Base-by-base conservation (phyloP, 2,113 vertebrate genomes). In the Chaenocephalus aceratus region DNA sequence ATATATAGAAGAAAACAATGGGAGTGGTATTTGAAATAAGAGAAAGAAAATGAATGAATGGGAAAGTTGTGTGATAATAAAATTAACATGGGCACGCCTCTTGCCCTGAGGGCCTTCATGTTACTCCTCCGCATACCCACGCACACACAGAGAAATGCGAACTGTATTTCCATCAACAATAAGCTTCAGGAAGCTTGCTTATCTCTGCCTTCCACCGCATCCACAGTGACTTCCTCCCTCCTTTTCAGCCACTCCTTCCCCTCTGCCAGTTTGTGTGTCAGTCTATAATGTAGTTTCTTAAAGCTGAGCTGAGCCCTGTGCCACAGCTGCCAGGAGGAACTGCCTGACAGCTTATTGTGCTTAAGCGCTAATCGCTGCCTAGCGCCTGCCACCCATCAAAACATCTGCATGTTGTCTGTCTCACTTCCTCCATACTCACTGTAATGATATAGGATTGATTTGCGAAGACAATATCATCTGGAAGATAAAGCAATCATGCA, bases 181-280 rank as follows among this genome's bases (percentile, higher is more conserved):
- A 75, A 86, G 81, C 77, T 79, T 89, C 84, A 85, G 92, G 84
- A 90, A 88, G 75, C 79, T 2, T 79, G 10, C 86, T 92, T 92
- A 92, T 92, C 90, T 83, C 71, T 34, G 60, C 71, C 66, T 79
- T 76, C 82, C 86, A 73, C 56, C 15, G 54, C 60, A 66, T 86
- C 82, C 85, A 86, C 83, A 83, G 67, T 65, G 65, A 85, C 86
- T 83, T 84, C 82, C 86, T 81, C 56, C 59, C 65, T 59, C 69
- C 26, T 72, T 15, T 62, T 83, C 64, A 49, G 52, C 64, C 45
- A 52, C 78, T 30, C 52, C 61, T 68, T 36, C 58, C 61, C 56
- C 62, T 45, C 65, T 60, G 75, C 69, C 63, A 58, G 76, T 56
- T 59, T 70, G 57, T 44, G 14, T 84, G 30, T 79, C 71, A 30